Evolutionary conservation across 2,797 vertebrate genomes (phyloP), one percentile per base, ranked within the genome.

Genomic region (Onychomys leucogaster): DNA sequence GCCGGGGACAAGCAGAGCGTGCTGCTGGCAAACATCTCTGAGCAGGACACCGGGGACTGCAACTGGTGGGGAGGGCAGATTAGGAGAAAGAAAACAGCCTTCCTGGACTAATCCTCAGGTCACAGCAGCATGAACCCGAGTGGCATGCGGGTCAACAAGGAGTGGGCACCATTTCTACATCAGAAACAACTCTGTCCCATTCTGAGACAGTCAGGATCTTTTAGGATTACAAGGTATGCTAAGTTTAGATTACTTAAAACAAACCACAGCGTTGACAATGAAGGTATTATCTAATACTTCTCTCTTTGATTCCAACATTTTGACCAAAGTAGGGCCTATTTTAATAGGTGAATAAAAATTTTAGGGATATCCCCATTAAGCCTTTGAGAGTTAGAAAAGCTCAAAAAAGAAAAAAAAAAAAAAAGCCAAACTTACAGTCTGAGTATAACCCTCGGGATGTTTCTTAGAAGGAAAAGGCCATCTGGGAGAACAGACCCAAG

Each of bases 1-100:
- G 98, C 89, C 82, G 77, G 97, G 97, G 98, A 97, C 97, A 97
- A 97, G 73, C 69, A 97, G 97, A 98, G 97, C 96, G 98, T 90
- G 94, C 97, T 98, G 97, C 91, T 98, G 98, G 98, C 97, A 96
- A 97, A 97, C 90, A 96, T 94, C n/a, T 67, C 90, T 63, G 75
- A 85, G 92, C 84, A 97, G 96, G 97, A 98, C 96, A 97, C 84
- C 97, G 97, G 96, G 92, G 34, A 57, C 94, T 96, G 91, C 78
- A 84, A 83, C 89, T 90, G 85, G 81, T 57, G 29, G 57, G 59
- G 89, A 41, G 85, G 34, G 25, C 1, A 86, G 88, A 73, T 59
- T 0, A 17, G 49, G 9, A 67, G 6, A n/a, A 57, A 43, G 49
- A 96, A 43, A 73, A 80, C 6, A 52, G 81, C 81, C 67, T 91